These are phyloP conservation scores for Probosciger aterrimus DNA, from an alignment of 2,113 vertebrate species.

Conservation along the genomic window DNA sequence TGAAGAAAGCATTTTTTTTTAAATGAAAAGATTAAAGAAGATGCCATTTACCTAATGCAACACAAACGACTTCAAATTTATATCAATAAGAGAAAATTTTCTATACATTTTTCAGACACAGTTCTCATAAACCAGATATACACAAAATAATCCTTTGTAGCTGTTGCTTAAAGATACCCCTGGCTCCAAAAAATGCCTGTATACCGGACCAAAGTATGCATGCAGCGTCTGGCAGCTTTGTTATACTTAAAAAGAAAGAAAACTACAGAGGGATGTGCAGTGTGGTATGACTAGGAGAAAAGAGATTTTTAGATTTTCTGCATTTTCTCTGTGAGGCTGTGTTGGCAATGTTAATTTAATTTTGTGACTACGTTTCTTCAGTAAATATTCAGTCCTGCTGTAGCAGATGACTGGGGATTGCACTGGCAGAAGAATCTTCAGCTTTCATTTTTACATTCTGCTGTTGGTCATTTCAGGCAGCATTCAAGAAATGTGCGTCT, in stretches of 20 bases:
- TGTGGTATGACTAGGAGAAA: neutral
- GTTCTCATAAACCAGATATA: neutral
- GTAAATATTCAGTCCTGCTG: slow-evolving; percentile 1
- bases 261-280: neutral
- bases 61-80: neutral
- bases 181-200: neutral
- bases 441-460: slow-evolving; percentile 21
- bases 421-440: neutral
- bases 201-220: neutral
- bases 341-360: neutral
- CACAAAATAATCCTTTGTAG: neutral
- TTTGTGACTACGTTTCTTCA: neutral
- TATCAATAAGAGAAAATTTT: neutral
- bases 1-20: neutral
- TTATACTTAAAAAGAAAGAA: neutral
- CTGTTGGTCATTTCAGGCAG: slow-evolving; percentile 37
- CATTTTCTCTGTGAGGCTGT: neutral
- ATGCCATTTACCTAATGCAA: neutral
- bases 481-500: neutral
- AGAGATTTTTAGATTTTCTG: neutral
- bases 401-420: neutral
- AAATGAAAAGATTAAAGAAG: neutral
- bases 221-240: neutral
- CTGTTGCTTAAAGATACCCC: neutral
- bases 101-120: neutral